These are phyloP conservation scores for Danio choprae DNA, from an alignment of 2,797 vertebrate species.

Conservation along the genomic window DNA sequence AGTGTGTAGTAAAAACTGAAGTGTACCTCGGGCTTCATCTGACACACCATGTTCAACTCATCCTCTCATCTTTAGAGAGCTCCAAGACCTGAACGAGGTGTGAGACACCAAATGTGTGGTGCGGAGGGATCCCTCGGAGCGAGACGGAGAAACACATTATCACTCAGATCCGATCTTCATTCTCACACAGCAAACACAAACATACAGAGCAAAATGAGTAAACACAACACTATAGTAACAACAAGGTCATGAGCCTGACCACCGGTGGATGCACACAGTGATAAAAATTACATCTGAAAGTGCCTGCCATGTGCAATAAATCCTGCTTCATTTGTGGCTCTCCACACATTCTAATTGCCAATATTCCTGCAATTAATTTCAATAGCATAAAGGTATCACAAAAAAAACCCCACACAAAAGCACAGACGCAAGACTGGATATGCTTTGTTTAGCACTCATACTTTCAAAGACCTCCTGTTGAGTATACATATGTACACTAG, in stretches of 20 bases:
- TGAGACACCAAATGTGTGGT: not conserved
- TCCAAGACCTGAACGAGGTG: not conserved
- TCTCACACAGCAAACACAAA: not conserved
- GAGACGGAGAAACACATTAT: not conserved
- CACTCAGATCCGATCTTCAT: not conserved
- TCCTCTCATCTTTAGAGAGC: not conserved
- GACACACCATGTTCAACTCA: not conserved
- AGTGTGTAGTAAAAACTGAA: too few species aligned
- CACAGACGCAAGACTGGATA: not conserved
- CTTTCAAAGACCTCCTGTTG: not conserved
- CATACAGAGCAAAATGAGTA: not conserved
- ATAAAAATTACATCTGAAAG: not conserved
- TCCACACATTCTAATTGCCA: not conserved
- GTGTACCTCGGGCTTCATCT: not conserved
- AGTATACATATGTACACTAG: too few species aligned
- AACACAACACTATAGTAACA: not conserved
- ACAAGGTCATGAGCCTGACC: not conserved
- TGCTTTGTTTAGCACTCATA: not conserved
- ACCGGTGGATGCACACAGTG: not conserved
- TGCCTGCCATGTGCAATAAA: not conserved
- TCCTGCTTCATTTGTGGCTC: not conserved
- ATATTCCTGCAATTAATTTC: conserved; percentile 1
- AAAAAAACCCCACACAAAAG: too few species aligned
- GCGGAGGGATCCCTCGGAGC: not conserved
- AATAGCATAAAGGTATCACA: not conserved